phyloP scores from a whole-genome alignment of 2,113 vertebrate species.

The Notarius lentiginosus region DNA sequence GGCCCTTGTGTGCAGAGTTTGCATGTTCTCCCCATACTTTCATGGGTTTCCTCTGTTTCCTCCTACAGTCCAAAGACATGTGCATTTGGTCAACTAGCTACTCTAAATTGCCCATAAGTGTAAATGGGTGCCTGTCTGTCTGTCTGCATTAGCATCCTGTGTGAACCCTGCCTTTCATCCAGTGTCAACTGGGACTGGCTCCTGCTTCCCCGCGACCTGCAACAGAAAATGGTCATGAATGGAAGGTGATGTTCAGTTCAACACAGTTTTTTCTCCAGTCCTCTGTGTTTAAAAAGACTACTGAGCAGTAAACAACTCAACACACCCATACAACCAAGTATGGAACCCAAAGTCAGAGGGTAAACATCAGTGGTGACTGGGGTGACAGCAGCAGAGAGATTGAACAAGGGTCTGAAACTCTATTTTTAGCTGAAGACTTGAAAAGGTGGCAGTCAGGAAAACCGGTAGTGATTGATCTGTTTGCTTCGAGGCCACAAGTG shows the following conservation, averaged over 20 bases:
- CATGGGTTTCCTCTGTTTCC: too few relatives aligned
- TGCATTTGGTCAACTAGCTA: too few relatives aligned
- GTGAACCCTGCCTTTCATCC: too few relatives aligned
- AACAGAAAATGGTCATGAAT: too few relatives aligned
- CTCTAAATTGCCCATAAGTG: too few relatives aligned
- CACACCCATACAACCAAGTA: background rate
- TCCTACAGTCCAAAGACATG: too few relatives aligned
- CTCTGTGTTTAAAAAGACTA: background rate
- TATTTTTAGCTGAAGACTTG: constrained; percentile 66
- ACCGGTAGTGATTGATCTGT: constrained; percentile 70
- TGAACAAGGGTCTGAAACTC: constrained; percentile 58
- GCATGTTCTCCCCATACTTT: too few relatives aligned
- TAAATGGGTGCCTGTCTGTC: too few relatives aligned
- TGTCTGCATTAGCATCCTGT: too few relatives aligned
- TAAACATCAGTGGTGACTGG: constrained; percentile 42
- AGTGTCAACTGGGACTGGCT: too few relatives aligned
- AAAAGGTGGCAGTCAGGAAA: constrained; percentile 63
- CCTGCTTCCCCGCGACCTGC: background rate
- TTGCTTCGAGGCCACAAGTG: constrained; percentile 66
- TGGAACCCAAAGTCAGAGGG: constrained; percentile 33
- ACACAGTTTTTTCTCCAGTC: background rate
- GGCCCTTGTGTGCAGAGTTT: too few relatives aligned
- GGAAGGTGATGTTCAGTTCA: background rate
- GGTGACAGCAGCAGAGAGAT: constrained; percentile 33
- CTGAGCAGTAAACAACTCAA: background rate